Base-by-base conservation (phyloP, 2,797 vertebrate genomes). In the Tapera naevia region DNA sequence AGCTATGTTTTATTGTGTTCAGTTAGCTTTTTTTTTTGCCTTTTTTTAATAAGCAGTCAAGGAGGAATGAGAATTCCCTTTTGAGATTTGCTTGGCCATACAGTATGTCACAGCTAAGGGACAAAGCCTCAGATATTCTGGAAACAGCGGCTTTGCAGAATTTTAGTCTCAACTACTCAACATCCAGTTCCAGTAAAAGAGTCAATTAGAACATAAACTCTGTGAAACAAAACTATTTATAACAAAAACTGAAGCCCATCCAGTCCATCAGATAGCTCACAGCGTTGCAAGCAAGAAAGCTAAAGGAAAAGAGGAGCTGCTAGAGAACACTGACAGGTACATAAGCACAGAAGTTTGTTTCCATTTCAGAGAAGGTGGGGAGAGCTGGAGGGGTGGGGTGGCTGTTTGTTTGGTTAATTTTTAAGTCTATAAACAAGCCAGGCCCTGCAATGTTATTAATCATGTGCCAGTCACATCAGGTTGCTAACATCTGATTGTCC, bases 391-490 rank as follows among this genome's bases (percentile, higher is more conserved):
- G 10, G 6, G 13, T 62, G 37, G 4, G 0, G 39, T 21, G 9
- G 71, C 15, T 66, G 28, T 16, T 65, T 48, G 45, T 6, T 13
- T 72, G 16, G 10, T 23, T 71, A 23, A 25, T 32, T 86, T 80
- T 82, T 11, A 85, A 60, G 32, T 19, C 71, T 83, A 22, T 53
- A 57, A 91, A 67, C 37, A 87, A 85, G 25, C 16, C 32, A 66
- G 45, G 48, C 25, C 33, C 53, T 64, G 79, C 48, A 85, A 22
- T 69, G 37, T 60, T 96, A 21, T 69, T 89, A 82, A 73, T 85
- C 67, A 80, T 33, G 48, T 67, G 87, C 53, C 91, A 61, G 76
- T 93, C 72, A 46, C 37, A 43, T 88, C 72, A 92, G 28, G 32
- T 78, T 95, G 75, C n/a, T 85, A 71, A 61, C 45, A 71, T 70